phyloP scores from a whole-genome alignment of 1,140 invertebrate species.

The Eriocheir sinensis region DNA sequence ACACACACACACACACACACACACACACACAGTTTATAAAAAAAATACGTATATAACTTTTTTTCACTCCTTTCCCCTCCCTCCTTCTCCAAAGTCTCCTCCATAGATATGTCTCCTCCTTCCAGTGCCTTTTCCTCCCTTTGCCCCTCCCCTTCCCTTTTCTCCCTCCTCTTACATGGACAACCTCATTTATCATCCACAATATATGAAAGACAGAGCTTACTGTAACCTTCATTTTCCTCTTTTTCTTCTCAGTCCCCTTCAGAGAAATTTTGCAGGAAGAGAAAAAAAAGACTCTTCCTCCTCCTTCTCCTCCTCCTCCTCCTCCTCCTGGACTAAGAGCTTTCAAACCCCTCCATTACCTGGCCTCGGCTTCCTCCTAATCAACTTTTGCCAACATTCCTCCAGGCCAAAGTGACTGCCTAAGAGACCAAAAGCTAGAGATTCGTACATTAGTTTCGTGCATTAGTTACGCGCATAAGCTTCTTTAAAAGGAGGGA shows the following conservation, averaged over 20 bases:
- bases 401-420: background rate
- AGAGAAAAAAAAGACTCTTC: background rate
- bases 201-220: no score
- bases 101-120: no score
- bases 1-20: background rate
- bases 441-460: background rate
- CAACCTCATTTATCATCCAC: no score
- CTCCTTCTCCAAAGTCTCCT: no score
- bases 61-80: no score
- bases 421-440: background rate
- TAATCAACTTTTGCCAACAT: slow-evolving; percentile 25
- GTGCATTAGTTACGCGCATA: slow-evolving; percentile 11
- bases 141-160: no score
- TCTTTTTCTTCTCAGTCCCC: no score
- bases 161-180: no score
- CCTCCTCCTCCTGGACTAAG: background rate
- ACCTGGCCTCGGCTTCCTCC: background rate
- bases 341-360: slow-evolving; percentile 13
- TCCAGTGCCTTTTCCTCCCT: no score
- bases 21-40: background rate
- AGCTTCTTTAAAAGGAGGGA: background rate
- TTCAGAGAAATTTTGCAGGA: background rate
- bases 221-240: no score
- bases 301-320: no score
- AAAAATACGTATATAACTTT: no score